Conservation (phyloP, 2,888 invertebrate genomes). For the Amphimallon solstitiale region DNA sequence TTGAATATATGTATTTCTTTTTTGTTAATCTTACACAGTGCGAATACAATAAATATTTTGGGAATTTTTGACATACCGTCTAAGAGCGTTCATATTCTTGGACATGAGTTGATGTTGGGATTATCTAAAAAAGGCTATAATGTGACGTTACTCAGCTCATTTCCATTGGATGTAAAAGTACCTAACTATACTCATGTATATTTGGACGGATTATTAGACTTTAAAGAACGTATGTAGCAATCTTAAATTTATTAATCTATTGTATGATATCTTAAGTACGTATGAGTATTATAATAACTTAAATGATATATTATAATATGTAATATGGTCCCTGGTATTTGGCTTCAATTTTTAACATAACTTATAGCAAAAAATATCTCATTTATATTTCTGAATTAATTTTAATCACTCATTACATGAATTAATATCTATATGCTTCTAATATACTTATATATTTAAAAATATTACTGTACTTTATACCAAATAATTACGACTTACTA, state of each 20-base stretch:
- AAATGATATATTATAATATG: too few species aligned
- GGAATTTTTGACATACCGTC: slow-evolving; percentile 29
- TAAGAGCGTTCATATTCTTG: slow-evolving; percentile 35
- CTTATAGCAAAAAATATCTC: too few species aligned
- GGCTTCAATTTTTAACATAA: too few species aligned
- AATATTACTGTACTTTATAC: too few species aligned
- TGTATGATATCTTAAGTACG: too few species aligned
- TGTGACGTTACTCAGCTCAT: slow-evolving; percentile 36
- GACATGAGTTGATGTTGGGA: slow-evolving; percentile 26
- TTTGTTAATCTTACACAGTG: neutral
- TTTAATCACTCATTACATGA: too few species aligned
- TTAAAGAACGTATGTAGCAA: slow-evolving; percentile 22
- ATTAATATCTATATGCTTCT: too few species aligned
- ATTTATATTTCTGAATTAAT: too few species aligned
- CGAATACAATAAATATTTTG: slow-evolving; percentile 24
- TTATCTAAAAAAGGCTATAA: slow-evolving; percentile 33
- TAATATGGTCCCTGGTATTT: too few species aligned
- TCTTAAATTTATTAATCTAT: neutral
- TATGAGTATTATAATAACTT: too few species aligned
- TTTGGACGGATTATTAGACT: slow-evolving; percentile 18
- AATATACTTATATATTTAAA: too few species aligned
- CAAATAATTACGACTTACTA: too few species aligned
- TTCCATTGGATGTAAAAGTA: slow-evolving; percentile 11
- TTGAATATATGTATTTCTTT: neutral
- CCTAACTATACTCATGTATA: slow-evolving; percentile 26